Evolutionary conservation across 1,140 invertebrate species (phyloP).

Genomic region (Drosophila equinoxialis): DNA sequence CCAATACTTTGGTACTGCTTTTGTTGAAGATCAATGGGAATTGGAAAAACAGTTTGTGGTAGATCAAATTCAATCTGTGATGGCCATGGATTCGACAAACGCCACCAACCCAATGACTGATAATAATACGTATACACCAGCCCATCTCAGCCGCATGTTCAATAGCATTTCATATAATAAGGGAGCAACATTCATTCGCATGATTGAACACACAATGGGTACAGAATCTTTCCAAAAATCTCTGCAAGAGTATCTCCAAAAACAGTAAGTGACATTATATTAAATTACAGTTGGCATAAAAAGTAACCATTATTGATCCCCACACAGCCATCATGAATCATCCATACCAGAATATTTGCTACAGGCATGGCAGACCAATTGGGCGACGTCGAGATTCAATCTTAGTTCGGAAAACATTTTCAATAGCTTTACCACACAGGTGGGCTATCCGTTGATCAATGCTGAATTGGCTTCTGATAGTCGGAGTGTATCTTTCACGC

Average conservation of each 20-base stretch:
- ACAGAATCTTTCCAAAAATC: conserved; percentile 86
- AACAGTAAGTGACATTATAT: conserved; percentile 80
- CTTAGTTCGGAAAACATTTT: conserved; percentile 83
- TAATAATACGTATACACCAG: conserved; percentile 83
- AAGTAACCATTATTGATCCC: neutral
- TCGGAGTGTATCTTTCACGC: conserved; percentile 58
- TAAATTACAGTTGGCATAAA: neutral
- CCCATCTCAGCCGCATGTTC: conserved; percentile 85
- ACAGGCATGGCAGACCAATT: conserved; percentile 84
- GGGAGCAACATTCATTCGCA: conserved; percentile 88
- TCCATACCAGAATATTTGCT: conserved; percentile 86
- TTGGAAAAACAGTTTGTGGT: conserved; percentile 85
- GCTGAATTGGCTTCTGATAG: conserved; percentile 73
- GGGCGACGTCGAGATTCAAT: conserved; percentile 38
- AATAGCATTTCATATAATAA: conserved; percentile 86
- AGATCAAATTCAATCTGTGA: conserved; percentile 86
- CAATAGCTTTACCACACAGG: conserved; percentile 89
- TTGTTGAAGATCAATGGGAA: conserved; percentile 84
- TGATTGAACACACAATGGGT: conserved; percentile 90
- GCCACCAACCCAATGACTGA: conserved; percentile 86
- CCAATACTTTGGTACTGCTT: conserved; percentile 87
- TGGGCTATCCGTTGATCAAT: conserved; percentile 89
- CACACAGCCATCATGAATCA: conserved; percentile 79
- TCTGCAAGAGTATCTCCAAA: conserved; percentile 84
- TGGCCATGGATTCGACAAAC: conserved; percentile 86